A percentile compares a stretch with the other conserved stretches of the same genome.
phyloP scores from a whole-genome alignment of 2,888 invertebrate species.

The Trachelus tabidus region DNA sequence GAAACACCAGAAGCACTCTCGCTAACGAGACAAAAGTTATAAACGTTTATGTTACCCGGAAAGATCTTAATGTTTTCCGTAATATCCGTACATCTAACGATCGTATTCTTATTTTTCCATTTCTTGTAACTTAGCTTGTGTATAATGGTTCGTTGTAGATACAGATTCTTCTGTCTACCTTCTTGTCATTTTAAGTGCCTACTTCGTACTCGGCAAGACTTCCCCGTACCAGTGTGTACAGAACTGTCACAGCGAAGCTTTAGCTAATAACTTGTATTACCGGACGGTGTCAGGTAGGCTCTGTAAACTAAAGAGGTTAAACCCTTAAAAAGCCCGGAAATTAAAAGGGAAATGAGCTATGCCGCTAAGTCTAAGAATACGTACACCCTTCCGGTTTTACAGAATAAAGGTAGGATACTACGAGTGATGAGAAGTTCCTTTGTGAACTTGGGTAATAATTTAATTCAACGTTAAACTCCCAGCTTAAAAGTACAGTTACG shows the following conservation, averaged over 20 bases:
- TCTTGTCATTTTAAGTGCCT: background rate
- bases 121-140: background rate
- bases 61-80: background rate
- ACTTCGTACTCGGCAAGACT: background rate
- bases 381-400: background rate
- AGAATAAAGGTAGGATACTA: background rate
- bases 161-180: background rate
- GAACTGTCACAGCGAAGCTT: background rate
- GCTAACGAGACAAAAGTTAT: background rate
- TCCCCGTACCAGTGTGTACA: background rate
- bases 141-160: background rate
- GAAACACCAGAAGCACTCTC: background rate
- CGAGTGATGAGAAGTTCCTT: background rate
- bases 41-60: background rate
- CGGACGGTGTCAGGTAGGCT: background rate
- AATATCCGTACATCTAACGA: background rate
- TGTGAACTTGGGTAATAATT: background rate
- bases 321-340: slow-evolving; percentile 39
- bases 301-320: slow-evolving; percentile 29
- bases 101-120: slow-evolving; percentile 11
- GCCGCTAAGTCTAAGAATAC: slow-evolving; percentile 10
- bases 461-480: background rate
- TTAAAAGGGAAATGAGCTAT: slow-evolving; percentile 46
- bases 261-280: background rate
- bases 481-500: background rate